Evolutionary conservation across 1,140 invertebrate genomes (phyloP).

Genomic region (Drosophila tropicalis): DNA sequence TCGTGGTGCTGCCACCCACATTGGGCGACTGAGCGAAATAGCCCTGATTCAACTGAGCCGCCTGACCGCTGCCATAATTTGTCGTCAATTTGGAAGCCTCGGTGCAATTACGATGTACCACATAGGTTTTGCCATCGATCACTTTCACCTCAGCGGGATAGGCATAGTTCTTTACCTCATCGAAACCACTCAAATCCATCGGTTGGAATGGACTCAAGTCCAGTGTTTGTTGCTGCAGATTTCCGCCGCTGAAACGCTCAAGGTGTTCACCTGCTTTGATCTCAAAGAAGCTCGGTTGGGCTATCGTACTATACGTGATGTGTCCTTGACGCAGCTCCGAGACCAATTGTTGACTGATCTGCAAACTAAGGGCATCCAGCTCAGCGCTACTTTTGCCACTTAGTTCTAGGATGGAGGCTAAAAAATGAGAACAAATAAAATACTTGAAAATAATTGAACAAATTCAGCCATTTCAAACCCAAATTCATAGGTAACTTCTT

Average conservation of each 20-base stretch:
- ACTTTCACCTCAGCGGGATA: slow-evolving; percentile 78
- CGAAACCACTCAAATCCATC: slow-evolving; percentile 66
- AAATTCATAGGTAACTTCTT: no score
- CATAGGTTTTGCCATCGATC: slow-evolving; percentile 72
- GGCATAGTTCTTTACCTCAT: slow-evolving; percentile 75
- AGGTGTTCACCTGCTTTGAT: slow-evolving; percentile 60
- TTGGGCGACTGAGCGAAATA: slow-evolving; percentile 21
- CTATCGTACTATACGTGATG: slow-evolving; percentile 59
- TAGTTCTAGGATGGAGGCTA: slow-evolving; percentile 62
- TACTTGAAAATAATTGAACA: background rate
- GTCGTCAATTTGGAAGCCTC: slow-evolving; percentile 65
- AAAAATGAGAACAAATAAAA: background rate
- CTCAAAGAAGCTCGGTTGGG: slow-evolving; percentile 73
- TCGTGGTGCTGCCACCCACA: slow-evolving; percentile 34
- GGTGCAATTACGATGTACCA: slow-evolving; percentile 77
- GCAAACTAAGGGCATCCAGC: slow-evolving; percentile 53
- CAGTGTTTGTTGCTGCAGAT: slow-evolving; percentile 60
- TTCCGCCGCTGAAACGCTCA: slow-evolving; percentile 29
- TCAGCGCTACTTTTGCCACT: slow-evolving; percentile 60
- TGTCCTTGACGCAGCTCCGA: slow-evolving; percentile 64
- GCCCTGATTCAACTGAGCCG: slow-evolving; percentile 23
- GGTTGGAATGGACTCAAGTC: slow-evolving; percentile 53
- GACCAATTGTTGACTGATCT: slow-evolving; percentile 63
- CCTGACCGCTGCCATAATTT: slow-evolving; percentile 22
- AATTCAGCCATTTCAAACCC: no score